Evolutionary conservation across 2,113 vertebrate genomes (phyloP), one percentile per base, ranked within the genome.

Genomic region (Oreochromis aureus): DNA sequence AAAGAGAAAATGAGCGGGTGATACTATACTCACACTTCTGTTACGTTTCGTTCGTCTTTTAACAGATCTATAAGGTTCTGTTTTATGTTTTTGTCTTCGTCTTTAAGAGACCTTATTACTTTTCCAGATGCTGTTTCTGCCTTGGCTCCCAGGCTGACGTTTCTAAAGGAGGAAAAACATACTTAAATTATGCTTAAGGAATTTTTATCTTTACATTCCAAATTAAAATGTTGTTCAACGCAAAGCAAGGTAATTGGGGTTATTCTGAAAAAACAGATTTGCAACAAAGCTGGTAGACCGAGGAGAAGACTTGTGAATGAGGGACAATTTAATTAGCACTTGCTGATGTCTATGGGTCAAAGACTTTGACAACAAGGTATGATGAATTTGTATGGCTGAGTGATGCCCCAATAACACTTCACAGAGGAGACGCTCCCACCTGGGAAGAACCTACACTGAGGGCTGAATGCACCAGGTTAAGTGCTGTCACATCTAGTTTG

Each of bases 81-180:
- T 92, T 96, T 97, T 7, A 97, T 98, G 0, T 71, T 1, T 0
- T 30, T 0, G 48, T 94, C 78, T 10, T 80, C 0, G 0, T 4
- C 0, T n/a, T 13, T 55, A 10, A 99, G 96, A 3, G 4, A 1
- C 19, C 95, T 96, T 30, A 96, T 94, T 18, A 95, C 93, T 92
- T 99, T 99, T 63, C 98, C 97, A 11, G 95, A 97, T 1, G 97
- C 97, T 54, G 91, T 96, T 94, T 99, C 99, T 34, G 97, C 93
- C 94, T 99, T 99, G 90, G 98, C 98, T 88, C 98, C 98, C 56
- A 98, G 96, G 89, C 85, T 97, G 79, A 97, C 66, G 91, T 99
- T 98, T 95, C 98, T 99, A 87, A 80, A 90, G 36, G 44, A 89
- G 22, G 2, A 89, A 83, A 92, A 95, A 61, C 36, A 66, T 5